Conservation (phyloP, 2,888 invertebrate genomes). For the Drosophila prostipennis region DNA sequence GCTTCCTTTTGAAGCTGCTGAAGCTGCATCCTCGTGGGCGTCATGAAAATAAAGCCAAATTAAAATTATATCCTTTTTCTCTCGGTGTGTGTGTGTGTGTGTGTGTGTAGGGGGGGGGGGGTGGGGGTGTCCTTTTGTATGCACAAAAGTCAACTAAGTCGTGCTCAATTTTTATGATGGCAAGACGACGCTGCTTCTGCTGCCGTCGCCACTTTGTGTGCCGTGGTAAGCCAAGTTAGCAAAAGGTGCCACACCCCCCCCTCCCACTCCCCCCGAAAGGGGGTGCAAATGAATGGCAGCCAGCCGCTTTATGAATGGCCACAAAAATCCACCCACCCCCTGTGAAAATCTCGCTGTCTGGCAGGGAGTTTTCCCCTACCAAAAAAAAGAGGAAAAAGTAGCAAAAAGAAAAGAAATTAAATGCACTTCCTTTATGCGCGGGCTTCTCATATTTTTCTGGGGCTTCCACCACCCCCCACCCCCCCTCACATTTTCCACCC, state of each 20-base stretch:
- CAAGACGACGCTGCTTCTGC: constrained; percentile 50
- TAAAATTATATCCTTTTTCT: constrained; percentile 72
- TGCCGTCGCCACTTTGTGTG: constrained; percentile 60
- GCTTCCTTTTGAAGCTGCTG: constrained; percentile 11
- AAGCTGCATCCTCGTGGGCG: constrained; percentile 56
- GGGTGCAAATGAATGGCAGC: constrained; percentile 36
- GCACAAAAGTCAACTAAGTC: constrained; percentile 78
- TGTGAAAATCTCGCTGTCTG: constrained; percentile 8
- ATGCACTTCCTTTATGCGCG: constrained; percentile 78
- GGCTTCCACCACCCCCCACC: not conserved
- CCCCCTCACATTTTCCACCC: not conserved
- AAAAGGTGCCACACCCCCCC: not conserved
- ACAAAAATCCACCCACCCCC: constrained; percentile 37
- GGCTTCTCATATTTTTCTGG: constrained; percentile 67
- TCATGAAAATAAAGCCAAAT: constrained; percentile 77
- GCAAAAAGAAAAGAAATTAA: constrained; percentile 77
- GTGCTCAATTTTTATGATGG: constrained; percentile 76
- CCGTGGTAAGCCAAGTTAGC: constrained; percentile 47
- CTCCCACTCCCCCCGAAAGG: too few species aligned
- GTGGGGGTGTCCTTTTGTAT: constrained; percentile 54
- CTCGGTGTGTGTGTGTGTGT: constrained; percentile 10
- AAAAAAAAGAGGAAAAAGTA: constrained; percentile 18
- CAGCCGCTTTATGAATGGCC: constrained; percentile 67
- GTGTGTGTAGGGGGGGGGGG: not conserved
- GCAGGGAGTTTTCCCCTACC: not conserved